A percentile compares a stretch with the other conserved stretches of the same genome.
Conservation (phyloP, 92 coral and sea anemone species). For the Palythoa caribaeorum region DNA sequence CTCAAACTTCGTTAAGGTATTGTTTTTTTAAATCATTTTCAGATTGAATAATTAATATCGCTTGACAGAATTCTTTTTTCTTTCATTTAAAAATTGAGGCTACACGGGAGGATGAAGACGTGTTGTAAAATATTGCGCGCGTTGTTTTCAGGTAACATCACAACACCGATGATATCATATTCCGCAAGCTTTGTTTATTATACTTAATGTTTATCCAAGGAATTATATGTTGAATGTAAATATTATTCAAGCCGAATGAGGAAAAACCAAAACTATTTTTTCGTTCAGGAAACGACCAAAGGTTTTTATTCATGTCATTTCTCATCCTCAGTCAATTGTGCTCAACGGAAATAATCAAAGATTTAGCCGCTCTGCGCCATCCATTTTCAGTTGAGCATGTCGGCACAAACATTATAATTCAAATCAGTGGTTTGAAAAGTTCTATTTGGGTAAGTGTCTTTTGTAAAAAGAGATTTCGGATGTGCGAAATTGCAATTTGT, state of each 20-base stretch:
- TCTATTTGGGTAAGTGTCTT: background rate
- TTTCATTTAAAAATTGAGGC: background rate
- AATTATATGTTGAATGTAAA: constrained; percentile 13
- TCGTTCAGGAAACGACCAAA: constrained; percentile 27
- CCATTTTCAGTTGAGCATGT: constrained; percentile 33
- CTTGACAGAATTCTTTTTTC: background rate
- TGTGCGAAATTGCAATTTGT: constrained; percentile 8
- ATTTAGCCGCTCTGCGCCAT: background rate
- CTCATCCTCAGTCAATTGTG: constrained; percentile 10
- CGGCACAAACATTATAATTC: constrained; percentile 6
- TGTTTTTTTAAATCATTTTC: background rate
- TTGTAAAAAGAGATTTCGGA: background rate
- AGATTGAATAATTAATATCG: background rate
- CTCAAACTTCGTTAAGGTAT: background rate
- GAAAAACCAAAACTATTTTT: background rate
- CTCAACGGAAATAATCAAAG: background rate
- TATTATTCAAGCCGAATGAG: constrained; percentile 11
- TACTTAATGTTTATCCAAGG: constrained; percentile 26
- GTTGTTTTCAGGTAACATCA: background rate
- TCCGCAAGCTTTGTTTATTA: constrained; percentile 6
- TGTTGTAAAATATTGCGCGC: background rate
- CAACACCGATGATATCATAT: background rate
- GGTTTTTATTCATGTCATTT: constrained; percentile 2
- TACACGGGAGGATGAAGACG: background rate
- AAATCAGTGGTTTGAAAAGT: constrained; percentile 5